Percentiles rank a stretch among this genome's conserved stretches.
phyloP scores from a whole-genome alignment of 2,113 vertebrate species.

The Chaetorhynchus papuensis region DNA sequence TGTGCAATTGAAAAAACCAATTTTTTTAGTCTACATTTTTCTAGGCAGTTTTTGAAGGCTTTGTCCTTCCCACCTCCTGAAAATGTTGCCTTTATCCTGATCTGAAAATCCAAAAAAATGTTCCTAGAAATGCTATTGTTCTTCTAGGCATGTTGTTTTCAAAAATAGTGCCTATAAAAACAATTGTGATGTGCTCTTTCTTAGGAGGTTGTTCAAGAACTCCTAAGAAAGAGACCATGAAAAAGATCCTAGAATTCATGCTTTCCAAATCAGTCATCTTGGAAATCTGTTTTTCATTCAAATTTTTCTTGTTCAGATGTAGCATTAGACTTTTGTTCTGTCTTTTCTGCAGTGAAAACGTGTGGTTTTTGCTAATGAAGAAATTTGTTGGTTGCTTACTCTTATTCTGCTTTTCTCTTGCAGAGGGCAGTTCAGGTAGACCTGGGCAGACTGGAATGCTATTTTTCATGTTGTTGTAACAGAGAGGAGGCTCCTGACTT shows the following conservation, averaged over 20 bases:
- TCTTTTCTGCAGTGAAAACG: not conserved
- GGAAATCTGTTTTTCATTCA: not conserved
- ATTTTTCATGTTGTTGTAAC: not conserved
- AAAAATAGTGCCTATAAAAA: not conserved
- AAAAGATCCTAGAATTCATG: not conserved
- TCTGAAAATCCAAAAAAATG: not conserved
- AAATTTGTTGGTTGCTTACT: not conserved
- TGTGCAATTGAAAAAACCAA: rapidly evolving
- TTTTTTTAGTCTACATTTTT: not conserved
- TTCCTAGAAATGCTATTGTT: slow-evolving; percentile 6
- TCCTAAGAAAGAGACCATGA: not conserved
- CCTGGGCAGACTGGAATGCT: not conserved
- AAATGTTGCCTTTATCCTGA: not conserved
- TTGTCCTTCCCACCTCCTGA: not conserved
- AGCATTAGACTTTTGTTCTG: not conserved
- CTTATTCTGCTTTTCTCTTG: not conserved
- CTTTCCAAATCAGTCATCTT: not conserved
- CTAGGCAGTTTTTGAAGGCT: not conserved
- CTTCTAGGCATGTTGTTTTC: not conserved
- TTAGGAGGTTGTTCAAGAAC: not conserved
- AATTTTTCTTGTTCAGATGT: not conserved
- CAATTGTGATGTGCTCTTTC: not conserved
- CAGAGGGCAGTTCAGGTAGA: not conserved
- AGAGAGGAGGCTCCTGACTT: not conserved
- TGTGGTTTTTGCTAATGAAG: not conserved